Conservation (phyloP, 1,140 invertebrate species). For the Drosophila athabasca region DNA sequence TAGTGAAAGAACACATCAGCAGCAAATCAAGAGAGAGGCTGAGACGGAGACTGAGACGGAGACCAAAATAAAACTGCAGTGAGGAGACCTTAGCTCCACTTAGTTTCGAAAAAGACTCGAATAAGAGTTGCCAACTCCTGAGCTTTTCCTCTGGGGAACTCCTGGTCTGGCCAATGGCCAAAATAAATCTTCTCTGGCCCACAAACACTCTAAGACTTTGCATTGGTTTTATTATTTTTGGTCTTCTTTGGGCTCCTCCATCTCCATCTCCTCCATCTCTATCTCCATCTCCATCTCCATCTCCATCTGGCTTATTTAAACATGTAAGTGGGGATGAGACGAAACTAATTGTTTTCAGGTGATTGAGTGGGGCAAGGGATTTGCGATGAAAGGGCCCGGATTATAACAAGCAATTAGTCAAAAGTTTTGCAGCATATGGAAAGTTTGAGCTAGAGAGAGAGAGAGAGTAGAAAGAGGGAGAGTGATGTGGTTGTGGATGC, state of each 20-base stretch:
- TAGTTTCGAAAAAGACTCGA: too few species aligned
- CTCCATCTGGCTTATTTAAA: constrained; percentile 7
- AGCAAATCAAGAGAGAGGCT: constrained; percentile 68
- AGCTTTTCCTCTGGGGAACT: neutral
- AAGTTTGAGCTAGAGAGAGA: neutral
- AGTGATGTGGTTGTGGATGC: neutral
- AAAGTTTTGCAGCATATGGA: neutral
- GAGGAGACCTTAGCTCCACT: constrained; percentile 12
- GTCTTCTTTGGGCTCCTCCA: neutral
- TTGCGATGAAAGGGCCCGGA: neutral
- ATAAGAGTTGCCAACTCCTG: too few species aligned
- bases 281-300: neutral
- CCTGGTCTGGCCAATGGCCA: neutral
- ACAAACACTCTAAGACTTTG: neutral
- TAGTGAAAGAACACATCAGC: constrained; percentile 79
- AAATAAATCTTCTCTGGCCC: constrained; percentile 32
- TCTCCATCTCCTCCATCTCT: neutral
- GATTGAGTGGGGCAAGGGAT: neutral
- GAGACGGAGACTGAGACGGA: neutral
- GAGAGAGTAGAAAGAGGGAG: neutral
- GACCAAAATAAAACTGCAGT: constrained; percentile 19
- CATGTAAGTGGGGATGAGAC: neutral
- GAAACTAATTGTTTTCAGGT: neutral
- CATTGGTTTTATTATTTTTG: constrained; percentile 15
- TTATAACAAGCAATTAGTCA: constrained; percentile 1